Base-by-base conservation (phyloP, 2,888 invertebrate genomes). In the Lasius fuliginosus region DNA sequence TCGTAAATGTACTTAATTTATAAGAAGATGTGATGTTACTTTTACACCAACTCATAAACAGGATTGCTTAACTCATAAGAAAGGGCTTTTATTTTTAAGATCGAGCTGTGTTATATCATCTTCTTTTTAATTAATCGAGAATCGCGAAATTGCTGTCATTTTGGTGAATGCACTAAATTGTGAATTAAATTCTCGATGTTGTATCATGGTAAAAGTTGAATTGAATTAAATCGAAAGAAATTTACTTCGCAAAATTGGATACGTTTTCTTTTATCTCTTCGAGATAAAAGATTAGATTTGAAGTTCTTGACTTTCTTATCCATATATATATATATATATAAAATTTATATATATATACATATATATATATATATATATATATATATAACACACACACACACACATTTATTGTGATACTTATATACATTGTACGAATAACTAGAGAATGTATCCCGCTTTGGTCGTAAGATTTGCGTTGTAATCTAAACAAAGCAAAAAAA, bases 51-150 rank as follows among this genome's bases (percentile, higher is more conserved):
- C 33, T 82, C 58, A 60, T 82, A 79, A 73, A 83, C 73, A 85
- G 82, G 83, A 82, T 71, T 82, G 84, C 84, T 88, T 85, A 81
- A 90, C 65, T 86, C 82, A 68, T 88, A 88, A 89, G 84, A 64
- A 85, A 86, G 84, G 82, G 90, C 88, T 89, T 90, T 90, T 90
- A 90, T 65, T 90, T 90, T 90, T 90, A 90, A 90, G 88, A 87
- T 71, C 82, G 77, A 89, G 86, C 86, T 86, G 84, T 84, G 83
- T 87, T 90, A 87, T 77, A 85, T n/a, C 2, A 82, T 82, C 67
- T 58, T 36, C n/a, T 76, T 23, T 85, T 64, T 58, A 82, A 85
- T 75, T 64, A 76, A 76, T 64, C 6, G 49, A 64, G 9, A 75
- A 62, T 75, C 64, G 33, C 64, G 33, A 64, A 64, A 64, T 62